Percentiles rank a stretch among this genome's conserved stretches.
Conservation (phyloP, 2,113 vertebrate species). For the Pygathrix nemaeus region DNA sequence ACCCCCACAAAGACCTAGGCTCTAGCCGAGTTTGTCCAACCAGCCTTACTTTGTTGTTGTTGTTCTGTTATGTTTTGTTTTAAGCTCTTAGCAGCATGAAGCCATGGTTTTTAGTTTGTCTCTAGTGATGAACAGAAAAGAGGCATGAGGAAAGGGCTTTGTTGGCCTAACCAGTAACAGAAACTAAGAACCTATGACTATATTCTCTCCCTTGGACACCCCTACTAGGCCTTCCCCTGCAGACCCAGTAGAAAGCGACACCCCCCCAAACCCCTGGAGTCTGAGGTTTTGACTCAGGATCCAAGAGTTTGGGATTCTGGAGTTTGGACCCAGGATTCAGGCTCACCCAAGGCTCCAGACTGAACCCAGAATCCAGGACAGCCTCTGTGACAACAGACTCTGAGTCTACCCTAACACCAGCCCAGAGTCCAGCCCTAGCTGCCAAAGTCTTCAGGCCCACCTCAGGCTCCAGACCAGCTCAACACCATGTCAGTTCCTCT, state of each 20-base stretch:
- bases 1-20: not conserved
- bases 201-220: too few species aligned
- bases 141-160: too few species aligned
- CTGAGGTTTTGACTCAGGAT: not conserved
- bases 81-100: too few species aligned
- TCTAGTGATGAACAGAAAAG: too few species aligned
- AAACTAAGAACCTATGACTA: too few species aligned
- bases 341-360: not conserved
- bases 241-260: not conserved
- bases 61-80: too few species aligned
- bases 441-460: not conserved
- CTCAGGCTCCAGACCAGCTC: not conserved
- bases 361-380: not conserved
- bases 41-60: too few species aligned
- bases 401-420: not conserved
- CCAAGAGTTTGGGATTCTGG: not conserved
- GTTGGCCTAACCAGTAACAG: too few species aligned
- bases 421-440: not conserved
- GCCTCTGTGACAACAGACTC: not conserved
- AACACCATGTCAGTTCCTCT: not conserved
- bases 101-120: too few species aligned
- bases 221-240: not conserved
- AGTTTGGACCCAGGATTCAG: not conserved
- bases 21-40: not conserved
- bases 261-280: not conserved